Conservation (phyloP, 2,888 invertebrate genomes). For the Pterobdella sp. region DNA sequence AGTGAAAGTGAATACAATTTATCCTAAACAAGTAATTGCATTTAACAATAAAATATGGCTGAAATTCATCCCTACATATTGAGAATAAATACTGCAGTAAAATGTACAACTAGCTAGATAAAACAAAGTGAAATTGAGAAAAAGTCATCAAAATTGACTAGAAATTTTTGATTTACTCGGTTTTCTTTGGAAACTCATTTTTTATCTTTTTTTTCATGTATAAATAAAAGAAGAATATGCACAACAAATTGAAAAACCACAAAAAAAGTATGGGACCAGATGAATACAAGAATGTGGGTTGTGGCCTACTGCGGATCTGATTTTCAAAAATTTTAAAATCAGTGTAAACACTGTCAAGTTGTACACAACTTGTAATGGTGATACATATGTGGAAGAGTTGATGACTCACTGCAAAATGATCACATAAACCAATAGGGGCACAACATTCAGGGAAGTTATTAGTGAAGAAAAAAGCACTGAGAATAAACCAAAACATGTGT, state of each 20-base stretch:
- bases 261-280: constrained; percentile 45
- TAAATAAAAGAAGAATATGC: constrained; percentile 40
- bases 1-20: background rate
- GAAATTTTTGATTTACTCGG: too few species aligned
- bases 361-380: constrained; percentile 45
- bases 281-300: constrained; percentile 43
- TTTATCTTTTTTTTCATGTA: constrained; percentile 21
- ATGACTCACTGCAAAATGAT: constrained; percentile 49
- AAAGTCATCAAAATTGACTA: constrained; percentile 2
- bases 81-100: too few species aligned
- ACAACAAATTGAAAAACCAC: constrained; percentile 40
- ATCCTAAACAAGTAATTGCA: background rate
- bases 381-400: constrained; percentile 50
- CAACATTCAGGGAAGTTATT: constrained; percentile 48
- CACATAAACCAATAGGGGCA: constrained; percentile 45
- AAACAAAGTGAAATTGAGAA: constrained; percentile 3
- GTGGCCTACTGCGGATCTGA: constrained; percentile 38
- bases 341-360: constrained; percentile 46
- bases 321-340: constrained; percentile 42
- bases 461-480: constrained; percentile 48
- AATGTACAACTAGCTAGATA: too few species aligned
- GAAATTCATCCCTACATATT: too few species aligned
- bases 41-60: background rate
- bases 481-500: constrained; percentile 47
- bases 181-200: too few species aligned